These are phyloP conservation scores for Ennomos fuscantarius DNA, from an alignment of 2,888 invertebrate genomes.

Conservation along the genomic window DNA sequence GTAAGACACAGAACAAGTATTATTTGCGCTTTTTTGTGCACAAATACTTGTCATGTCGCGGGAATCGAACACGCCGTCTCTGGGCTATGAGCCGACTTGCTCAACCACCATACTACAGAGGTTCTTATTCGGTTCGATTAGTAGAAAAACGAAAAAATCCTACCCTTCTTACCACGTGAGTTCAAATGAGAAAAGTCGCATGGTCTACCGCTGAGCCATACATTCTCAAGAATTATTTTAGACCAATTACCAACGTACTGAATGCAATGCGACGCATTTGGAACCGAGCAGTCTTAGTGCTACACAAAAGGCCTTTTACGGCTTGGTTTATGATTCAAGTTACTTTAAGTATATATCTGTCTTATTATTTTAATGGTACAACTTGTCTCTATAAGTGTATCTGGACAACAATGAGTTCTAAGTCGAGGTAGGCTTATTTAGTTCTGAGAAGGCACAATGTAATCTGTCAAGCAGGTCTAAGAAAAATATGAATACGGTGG, in stretches of 20 bases:
- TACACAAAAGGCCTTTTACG: constrained; percentile 24
- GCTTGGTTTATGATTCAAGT: constrained; percentile 12
- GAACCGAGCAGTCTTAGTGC: constrained; percentile 17
- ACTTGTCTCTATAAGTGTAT: constrained; percentile 1
- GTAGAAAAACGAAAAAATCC: too few relatives aligned
- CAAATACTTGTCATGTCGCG: too few relatives aligned
- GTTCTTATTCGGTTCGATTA: too few relatives aligned
- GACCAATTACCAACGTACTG: background rate
- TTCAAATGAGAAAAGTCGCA: too few relatives aligned
- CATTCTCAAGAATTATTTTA: too few relatives aligned
- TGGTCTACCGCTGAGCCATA: too few relatives aligned
- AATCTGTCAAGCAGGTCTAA: constrained; percentile 20
- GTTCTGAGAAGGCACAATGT: constrained; percentile 28
- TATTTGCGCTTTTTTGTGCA: too few relatives aligned
- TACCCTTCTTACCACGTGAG: too few relatives aligned
- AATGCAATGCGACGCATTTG: constrained; percentile 5
- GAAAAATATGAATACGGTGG: constrained; percentile 30
- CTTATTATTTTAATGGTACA: constrained; percentile 33
- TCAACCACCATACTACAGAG: too few relatives aligned
- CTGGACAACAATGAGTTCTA: constrained; percentile 26
- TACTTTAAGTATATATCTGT: constrained; percentile 25
- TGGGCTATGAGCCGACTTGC: too few relatives aligned
- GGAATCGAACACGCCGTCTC: too few relatives aligned
- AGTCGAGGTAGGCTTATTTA: constrained; percentile 31
- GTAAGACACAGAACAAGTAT: too few relatives aligned